Evolutionary conservation across 2,797 vertebrate species (phyloP).

Genomic region (Iguana delicatissima): DNA sequence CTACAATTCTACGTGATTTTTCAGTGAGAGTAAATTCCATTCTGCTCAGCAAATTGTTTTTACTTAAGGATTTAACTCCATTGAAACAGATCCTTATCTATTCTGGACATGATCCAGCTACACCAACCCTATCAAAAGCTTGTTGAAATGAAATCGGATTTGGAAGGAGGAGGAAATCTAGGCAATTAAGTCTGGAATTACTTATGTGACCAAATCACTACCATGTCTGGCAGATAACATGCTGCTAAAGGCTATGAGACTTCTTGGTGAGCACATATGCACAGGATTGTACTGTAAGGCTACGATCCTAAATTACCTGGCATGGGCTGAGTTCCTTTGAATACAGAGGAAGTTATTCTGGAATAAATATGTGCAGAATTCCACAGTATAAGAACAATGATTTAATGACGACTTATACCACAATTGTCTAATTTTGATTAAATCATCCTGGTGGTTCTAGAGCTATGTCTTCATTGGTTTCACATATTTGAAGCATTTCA

Average conservation of each 20-base stretch:
- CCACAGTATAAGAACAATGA: background rate
- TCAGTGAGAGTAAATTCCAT: background rate
- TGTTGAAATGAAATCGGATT: slow-evolving; percentile 12
- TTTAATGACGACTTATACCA: slow-evolving; percentile 3
- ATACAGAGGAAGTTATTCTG: background rate
- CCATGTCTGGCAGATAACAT: background rate
- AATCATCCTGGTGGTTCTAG: background rate
- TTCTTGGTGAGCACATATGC: background rate
- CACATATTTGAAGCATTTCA: background rate
- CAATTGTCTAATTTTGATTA: background rate
- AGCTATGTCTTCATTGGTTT: background rate
- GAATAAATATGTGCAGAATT: background rate
- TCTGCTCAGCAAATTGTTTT: background rate
- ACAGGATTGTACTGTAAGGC: background rate
- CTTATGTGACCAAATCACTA: background rate
- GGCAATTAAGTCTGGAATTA: fast-evolving
- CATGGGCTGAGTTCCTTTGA: background rate
- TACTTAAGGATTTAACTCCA: background rate
- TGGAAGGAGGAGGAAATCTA: background rate
- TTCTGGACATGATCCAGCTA: slow-evolving; percentile 8
- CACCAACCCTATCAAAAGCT: slow-evolving; percentile 53
- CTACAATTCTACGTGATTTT: background rate
- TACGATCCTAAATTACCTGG: background rate
- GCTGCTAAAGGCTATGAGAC: background rate
- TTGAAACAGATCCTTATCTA: slow-evolving; percentile 22